Conservation (phyloP, 2,113 vertebrate genomes). For the Apodemus speciosus region DNA sequence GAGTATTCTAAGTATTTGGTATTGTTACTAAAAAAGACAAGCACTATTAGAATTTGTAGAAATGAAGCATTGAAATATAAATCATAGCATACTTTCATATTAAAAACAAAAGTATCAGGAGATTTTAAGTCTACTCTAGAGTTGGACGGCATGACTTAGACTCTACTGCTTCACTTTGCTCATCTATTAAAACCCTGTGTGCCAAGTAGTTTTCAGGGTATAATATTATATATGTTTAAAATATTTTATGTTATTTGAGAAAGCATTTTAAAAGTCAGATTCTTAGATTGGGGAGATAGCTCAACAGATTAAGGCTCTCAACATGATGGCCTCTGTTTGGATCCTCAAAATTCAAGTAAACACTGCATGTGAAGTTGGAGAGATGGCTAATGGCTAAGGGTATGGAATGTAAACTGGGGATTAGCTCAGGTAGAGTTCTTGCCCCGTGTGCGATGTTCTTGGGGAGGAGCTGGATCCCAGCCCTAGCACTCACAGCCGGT, state of each 20-base stretch:
- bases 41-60: neutral
- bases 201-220: neutral
- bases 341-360: neutral
- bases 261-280: neutral
- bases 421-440: no score
- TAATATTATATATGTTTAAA: neutral
- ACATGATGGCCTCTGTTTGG: neutral
- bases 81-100: neutral
- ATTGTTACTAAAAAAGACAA: neutral
- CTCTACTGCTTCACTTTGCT: neutral
- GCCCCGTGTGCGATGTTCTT: neutral
- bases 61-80: slow-evolving; percentile 6
- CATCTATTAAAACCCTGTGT: neutral
- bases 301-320: neutral
- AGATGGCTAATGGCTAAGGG: neutral
- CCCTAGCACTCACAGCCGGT: neutral
- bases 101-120: neutral
- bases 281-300: neutral
- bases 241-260: neutral
- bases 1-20: neutral
- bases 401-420: no score
- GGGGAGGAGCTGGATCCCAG: neutral
- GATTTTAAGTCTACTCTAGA: neutral
- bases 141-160: neutral
- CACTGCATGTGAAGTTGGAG: neutral